Evolutionary conservation across 1,140 invertebrate genomes (phyloP), one percentile per base, ranked within the genome.

Genomic region (Pachyrhynchus sulphureomaculatus): DNA sequence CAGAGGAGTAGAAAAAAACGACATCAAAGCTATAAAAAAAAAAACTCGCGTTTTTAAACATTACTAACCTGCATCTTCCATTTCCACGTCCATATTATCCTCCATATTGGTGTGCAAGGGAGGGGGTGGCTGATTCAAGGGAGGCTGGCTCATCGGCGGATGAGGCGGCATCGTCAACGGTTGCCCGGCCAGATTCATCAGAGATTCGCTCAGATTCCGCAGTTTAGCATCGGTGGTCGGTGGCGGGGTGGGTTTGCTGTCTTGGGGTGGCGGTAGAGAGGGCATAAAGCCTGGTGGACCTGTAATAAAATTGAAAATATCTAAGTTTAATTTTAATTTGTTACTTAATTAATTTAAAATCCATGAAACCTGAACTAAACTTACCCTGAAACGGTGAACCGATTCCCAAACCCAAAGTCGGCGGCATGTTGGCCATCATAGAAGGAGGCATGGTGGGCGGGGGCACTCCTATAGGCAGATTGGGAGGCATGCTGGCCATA

Each of bases 41-140:
- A n/a, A n/a, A n/a, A n/a, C n/a, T n/a, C n/a, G n/a, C n/a, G n/a
- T n/a, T n/a, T n/a, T n/a, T n/a, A n/a, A n/a, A 41, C 37, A 41
- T 5, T n/a, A 12, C 52, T 68, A 70, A 37, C 73, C 65, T 20
- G 80, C 84, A 37, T 86, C 82, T 44, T 82, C 80, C 80, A 81
- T 81, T 72, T 86, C 84, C 70, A 86, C 82, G 63, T 86, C 84
- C 70, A 86, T 85, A 59, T 84, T 83, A 80, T 86, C 84, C 34
- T 86, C 84, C 15, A 81, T 80, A 34, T 59, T 64, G 1, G 71
- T 75, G 17, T 81, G 79, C n/a, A 62, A 78, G 67, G 75, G 78
- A 2, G 81, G 76, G 10, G 79, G 76, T 60, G 81, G 76, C 15
- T 39, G 60, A 39, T 10, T 32, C 34, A 44, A 37, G 2, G 29